A percentile compares a stretch with the other conserved stretches of the same genome.
These are phyloP conservation scores for Emydoidea blandingii DNA, from an alignment of 2,797 vertebrate genomes.

Conservation along the genomic window DNA sequence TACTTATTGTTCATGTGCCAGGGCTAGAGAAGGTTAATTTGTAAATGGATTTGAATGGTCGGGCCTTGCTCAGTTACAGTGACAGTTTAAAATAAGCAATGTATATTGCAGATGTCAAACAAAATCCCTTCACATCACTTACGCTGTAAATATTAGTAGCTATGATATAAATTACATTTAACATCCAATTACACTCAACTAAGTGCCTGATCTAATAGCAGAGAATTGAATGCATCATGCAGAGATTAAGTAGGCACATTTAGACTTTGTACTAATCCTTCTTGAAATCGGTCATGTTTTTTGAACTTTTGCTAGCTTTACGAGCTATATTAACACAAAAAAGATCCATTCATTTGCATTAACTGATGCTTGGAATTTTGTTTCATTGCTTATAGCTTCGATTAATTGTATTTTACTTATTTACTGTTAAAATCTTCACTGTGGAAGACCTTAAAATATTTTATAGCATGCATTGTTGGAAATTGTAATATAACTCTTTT, in stretches of 20 bases:
- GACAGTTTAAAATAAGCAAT: not conserved
- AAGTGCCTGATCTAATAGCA: not conserved
- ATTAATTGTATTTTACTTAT: not conserved
- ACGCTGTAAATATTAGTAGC: not conserved
- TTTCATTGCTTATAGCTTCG: not conserved
- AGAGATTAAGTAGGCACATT: not conserved
- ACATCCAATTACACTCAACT: not conserved
- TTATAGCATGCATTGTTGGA: not conserved
- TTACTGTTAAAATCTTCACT: not conserved
- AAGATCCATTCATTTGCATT: constrained; percentile 1
- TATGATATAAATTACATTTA: not conserved
- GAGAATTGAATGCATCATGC: not conserved
- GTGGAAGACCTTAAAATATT: not conserved
- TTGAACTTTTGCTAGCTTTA: constrained; percentile 16
- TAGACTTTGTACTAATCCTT: not conserved
- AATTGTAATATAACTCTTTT: not conserved
- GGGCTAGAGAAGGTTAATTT: not conserved
- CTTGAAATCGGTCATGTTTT: constrained; percentile 4
- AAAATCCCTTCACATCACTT: not conserved
- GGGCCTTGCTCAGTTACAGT: not conserved
- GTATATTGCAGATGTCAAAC: not conserved
- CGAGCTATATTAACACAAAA: not conserved
- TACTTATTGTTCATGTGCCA: not conserved
- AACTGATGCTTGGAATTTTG: not conserved
- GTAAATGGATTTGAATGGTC: not conserved